A percentile compares a stretch with the other conserved stretches of the same genome.
These are phyloP conservation scores for Dioctria rufipes DNA, from an alignment of 2,888 invertebrate species.

Conservation along the genomic window DNA sequence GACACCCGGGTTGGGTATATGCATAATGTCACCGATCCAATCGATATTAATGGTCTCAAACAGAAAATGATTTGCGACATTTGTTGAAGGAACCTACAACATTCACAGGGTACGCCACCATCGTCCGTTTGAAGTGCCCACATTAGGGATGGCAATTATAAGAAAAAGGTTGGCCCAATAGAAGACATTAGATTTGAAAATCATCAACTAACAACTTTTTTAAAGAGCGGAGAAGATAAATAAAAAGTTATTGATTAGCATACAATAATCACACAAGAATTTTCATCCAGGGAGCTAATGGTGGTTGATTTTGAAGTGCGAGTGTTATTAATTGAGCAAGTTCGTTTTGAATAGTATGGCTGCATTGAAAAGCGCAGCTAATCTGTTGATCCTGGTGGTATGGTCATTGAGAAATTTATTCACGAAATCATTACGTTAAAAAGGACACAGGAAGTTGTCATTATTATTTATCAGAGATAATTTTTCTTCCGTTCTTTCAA, in stretches of 20 bases:
- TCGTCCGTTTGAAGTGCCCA: slow-evolving; percentile 38
- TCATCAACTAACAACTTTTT: slow-evolving; percentile 19
- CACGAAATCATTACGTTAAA: too few relatives aligned
- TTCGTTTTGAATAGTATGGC: too few relatives aligned
- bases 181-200: slow-evolving; percentile 44
- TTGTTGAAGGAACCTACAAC: slow-evolving; percentile 25
- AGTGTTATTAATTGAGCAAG: too few relatives aligned
- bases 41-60: slow-evolving; percentile 33
- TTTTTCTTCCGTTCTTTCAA: too few relatives aligned
- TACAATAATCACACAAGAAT: too few relatives aligned
- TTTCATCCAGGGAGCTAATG: too few relatives aligned
- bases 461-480: too few relatives aligned
- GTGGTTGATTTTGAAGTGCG: too few relatives aligned
- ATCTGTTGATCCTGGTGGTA: too few relatives aligned
- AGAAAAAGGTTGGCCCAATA: slow-evolving; percentile 13
- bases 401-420: too few relatives aligned
- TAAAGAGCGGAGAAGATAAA: not conserved
- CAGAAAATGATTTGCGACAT: slow-evolving; percentile 46
- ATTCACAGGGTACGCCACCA: not conserved
- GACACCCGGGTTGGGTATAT: not conserved
- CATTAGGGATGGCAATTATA: slow-evolving; percentile 47
- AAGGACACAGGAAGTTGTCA: too few relatives aligned
- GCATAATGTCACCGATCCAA: slow-evolving; percentile 11
- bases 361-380: too few relatives aligned
- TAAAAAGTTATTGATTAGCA: slow-evolving; percentile 31